A percentile compares a stretch with the other conserved stretches of the same genome.
These are phyloP conservation scores for Anthopleura xanthogrammica DNA, from an alignment of 92 coral and sea anemone species.

Conservation along the genomic window DNA sequence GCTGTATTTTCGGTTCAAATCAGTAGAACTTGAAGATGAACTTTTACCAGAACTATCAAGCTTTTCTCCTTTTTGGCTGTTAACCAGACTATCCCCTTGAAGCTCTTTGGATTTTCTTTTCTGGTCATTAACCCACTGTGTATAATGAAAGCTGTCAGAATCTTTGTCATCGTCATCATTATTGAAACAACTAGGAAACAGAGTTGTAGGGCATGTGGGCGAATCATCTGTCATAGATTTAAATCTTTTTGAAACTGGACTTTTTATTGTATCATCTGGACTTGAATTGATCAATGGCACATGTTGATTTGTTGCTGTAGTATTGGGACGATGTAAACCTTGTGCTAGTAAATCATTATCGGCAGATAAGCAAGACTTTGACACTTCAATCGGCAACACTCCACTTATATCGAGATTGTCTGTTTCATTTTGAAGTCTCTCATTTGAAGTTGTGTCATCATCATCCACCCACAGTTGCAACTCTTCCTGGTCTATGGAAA, in stretches of 20 bases:
- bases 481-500: neutral
- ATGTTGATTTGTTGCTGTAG: neutral
- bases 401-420: neutral
- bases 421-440: neutral
- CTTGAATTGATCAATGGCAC: neutral
- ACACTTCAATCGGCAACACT: neutral
- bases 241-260: slow-evolving; percentile 23
- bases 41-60: neutral
- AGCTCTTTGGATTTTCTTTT: slow-evolving; percentile 53
- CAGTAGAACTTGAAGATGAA: neutral
- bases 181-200: neutral
- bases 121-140: slow-evolving; percentile 88
- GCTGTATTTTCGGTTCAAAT: neutral
- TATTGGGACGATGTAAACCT: neutral
- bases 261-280: neutral
- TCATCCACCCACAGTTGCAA: neutral
- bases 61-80: neutral
- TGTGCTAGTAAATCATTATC: neutral
- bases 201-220: neutral
- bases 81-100: slow-evolving; percentile 11
- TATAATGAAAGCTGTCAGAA: slow-evolving; percentile 59
- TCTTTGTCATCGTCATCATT: slow-evolving; percentile 9
- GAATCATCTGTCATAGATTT: slow-evolving; percentile 3
- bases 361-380: neutral
- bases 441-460: neutral